Evolutionary conservation across 2,888 invertebrate species (phyloP).

Genomic region (Phlogophora meticulosa): DNA sequence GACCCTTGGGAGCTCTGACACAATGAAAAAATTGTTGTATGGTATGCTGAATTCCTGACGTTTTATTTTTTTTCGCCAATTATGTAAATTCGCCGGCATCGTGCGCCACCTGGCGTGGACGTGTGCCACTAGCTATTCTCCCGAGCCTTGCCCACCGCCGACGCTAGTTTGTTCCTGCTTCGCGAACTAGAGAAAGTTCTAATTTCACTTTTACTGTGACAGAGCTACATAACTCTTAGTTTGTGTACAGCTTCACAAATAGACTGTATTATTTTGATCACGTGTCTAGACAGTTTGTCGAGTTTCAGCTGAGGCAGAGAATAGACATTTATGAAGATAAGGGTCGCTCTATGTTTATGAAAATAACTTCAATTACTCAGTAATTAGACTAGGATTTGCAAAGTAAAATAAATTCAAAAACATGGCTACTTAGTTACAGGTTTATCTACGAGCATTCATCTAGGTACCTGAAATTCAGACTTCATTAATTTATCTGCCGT

Average conservation of each 20-base stretch:
- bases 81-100: constrained; percentile 83
- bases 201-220: constrained; percentile 79
- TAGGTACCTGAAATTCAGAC: constrained; percentile 27
- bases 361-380: constrained; percentile 60
- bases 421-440: constrained; percentile 25
- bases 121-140: constrained; percentile 65
- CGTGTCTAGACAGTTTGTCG: constrained; percentile 55
- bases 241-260: constrained; percentile 48
- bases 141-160: constrained; percentile 66
- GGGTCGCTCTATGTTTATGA: constrained; percentile 67
- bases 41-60: constrained; percentile 72
- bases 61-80: constrained; percentile 82
- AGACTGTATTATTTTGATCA: constrained; percentile 63
- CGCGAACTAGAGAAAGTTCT: constrained; percentile 76
- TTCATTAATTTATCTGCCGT: constrained; percentile 1
- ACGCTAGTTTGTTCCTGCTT: constrained; percentile 74
- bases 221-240: constrained; percentile 45
- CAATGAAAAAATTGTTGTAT: constrained; percentile 87
- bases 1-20: constrained; percentile 83
- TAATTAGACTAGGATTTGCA: constrained; percentile 33
- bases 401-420: constrained; percentile 22
- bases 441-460: constrained; percentile 19
- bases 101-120: constrained; percentile 81
- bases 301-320: constrained; percentile 57
- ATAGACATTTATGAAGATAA: constrained; percentile 76